Evolutionary conservation across 2,797 vertebrate species (phyloP).

Genomic region (Pipistrellus pygmaeus): DNA sequence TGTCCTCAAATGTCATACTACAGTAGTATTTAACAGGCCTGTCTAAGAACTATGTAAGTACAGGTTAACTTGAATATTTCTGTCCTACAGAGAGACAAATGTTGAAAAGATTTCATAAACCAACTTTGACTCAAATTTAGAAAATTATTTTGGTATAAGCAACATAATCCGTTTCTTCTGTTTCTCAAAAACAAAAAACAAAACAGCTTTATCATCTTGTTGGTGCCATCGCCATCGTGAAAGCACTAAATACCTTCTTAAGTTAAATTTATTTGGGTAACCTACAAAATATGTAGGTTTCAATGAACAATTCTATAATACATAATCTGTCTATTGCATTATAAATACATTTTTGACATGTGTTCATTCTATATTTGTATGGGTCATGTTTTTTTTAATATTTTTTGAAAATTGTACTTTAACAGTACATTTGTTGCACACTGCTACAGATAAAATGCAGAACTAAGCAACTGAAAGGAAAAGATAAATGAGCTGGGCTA

Average conservation of each 20-base stretch:
- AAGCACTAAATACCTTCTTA: neutral
- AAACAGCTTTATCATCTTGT: neutral
- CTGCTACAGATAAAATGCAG: neutral
- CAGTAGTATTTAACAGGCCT: neutral
- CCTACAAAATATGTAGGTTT: neutral
- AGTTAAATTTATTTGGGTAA: neutral
- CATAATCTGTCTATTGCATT: neutral
- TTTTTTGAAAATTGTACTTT: neutral
- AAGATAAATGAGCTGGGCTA: neutral
- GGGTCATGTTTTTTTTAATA: neutral
- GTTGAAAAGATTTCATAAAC: neutral
- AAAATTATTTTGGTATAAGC: neutral
- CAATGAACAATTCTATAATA: neutral
- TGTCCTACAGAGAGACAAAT: neutral
- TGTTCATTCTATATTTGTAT: neutral
- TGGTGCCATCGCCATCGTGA: neutral
- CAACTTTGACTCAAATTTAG: slow-evolving; percentile 1
- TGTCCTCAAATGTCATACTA: neutral
- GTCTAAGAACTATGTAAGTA: neutral
- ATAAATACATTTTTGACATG: neutral
- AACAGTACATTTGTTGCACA: neutral
- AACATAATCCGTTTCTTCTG: neutral
- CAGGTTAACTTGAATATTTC: neutral
- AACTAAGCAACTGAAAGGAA: neutral
- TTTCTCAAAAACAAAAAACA: neutral